Evolutionary conservation across 2,888 invertebrate genomes (phyloP).

Genomic region (Mylabris sibirica): DNA sequence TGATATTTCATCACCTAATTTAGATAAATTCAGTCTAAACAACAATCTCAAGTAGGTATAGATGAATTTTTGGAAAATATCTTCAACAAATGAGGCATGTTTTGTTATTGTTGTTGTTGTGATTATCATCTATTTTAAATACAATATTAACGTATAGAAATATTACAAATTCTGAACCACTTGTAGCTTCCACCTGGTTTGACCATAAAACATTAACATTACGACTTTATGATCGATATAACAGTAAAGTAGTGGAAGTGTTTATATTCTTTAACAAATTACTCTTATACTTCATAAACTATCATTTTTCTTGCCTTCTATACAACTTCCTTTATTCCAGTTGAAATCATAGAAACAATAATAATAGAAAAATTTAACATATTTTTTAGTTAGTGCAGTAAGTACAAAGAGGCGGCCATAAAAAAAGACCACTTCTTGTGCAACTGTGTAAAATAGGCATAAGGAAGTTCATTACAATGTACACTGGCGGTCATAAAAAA

Average conservation of each 20-base stretch:
- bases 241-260: constrained; percentile 59
- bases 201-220: constrained; percentile 58
- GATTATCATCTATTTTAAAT: background rate
- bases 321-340: background rate
- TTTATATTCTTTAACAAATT: constrained; percentile 60
- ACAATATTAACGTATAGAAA: constrained; percentile 18
- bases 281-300: constrained; percentile 50
- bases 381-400: background rate
- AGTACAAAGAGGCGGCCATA: too few species aligned
- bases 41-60: background rate
- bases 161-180: constrained; percentile 54
- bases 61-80: background rate
- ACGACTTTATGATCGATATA: constrained; percentile 60
- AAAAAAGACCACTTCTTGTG: too few species aligned
- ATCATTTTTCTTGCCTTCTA: constrained; percentile 26
- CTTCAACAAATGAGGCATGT: background rate
- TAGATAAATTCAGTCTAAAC: background rate
- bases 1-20: background rate
- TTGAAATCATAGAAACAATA: background rate
- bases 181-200: constrained; percentile 56
- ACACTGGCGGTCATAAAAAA: too few species aligned
- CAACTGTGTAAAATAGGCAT: too few species aligned
- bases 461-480: too few species aligned
- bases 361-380: background rate
- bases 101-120: background rate